These are phyloP conservation scores for Latrodectus geometricus DNA, from an alignment of 1,140 invertebrate species.

Conservation along the genomic window DNA sequence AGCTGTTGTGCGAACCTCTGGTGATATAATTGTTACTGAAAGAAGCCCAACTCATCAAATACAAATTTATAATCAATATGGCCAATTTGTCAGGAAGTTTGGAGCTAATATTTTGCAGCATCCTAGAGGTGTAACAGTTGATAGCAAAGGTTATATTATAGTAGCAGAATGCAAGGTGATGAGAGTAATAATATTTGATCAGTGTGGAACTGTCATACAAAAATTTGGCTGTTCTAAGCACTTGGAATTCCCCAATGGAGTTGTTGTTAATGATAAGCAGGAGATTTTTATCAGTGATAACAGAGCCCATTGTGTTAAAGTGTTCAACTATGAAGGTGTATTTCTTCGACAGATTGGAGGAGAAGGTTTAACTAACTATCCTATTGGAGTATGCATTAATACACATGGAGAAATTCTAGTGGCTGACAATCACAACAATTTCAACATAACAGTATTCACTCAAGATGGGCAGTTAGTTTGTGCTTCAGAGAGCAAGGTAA, in stretches of 20 bases:
- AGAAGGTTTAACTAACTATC: conserved; percentile 98
- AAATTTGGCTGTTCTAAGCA: conserved; percentile 86
- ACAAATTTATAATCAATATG: conserved; percentile 99
- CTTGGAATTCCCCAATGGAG: conserved; percentile 75
- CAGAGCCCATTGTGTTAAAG: conserved; percentile 98
- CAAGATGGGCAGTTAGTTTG: conserved; percentile 96
- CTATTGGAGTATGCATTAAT: conserved; percentile 98
- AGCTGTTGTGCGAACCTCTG: conserved; percentile 95
- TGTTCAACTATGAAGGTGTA: conserved; percentile 97
- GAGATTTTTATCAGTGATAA: conserved; percentile 99
- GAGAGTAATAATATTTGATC: conserved; percentile 99
- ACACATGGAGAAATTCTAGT: conserved; percentile 95
- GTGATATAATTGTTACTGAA: conserved; percentile 99
- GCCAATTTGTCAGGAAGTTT: conserved; percentile 98
- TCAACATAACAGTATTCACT: conserved; percentile 97
- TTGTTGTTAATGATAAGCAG: conserved; percentile 80
- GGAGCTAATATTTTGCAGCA: conserved; percentile 98
- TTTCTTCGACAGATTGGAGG: conserved; percentile 97
- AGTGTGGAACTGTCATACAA: conserved; percentile 93
- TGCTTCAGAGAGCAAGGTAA: conserved; percentile 97
- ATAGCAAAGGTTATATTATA: conserved; percentile 96
- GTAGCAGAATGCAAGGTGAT: conserved; percentile 99
- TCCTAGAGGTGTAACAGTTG: conserved; percentile 96
- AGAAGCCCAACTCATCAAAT: conserved; percentile 95
- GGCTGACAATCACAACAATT: conserved; percentile 99